These are phyloP conservation scores for Scalopus aquaticus DNA, from an alignment of 2,113 vertebrate genomes.

Conservation along the genomic window DNA sequence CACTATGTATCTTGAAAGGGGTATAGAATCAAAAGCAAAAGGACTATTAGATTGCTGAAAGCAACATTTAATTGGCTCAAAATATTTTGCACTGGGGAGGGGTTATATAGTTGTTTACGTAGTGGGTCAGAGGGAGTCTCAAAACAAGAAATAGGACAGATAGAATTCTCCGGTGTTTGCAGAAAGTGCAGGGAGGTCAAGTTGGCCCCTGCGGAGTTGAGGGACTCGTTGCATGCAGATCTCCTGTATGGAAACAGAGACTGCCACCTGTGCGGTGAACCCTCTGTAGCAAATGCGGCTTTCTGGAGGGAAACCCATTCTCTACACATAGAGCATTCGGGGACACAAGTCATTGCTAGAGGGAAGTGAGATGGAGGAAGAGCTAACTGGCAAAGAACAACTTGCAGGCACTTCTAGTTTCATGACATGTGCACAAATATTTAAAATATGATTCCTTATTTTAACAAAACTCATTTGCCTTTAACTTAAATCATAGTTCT, in stretches of 20 bases:
- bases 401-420: background rate
- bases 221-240: no score
- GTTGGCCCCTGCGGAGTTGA: background rate
- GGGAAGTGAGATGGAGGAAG: background rate
- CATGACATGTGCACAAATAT: background rate
- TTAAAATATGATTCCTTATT: slow-evolving; percentile 14
- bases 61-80: background rate
- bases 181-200: background rate
- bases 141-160: background rate
- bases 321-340: background rate
- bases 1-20: background rate
- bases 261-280: background rate
- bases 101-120: background rate
- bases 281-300: background rate
- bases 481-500: slow-evolving; percentile 39
- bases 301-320: background rate
- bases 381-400: background rate
- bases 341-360: background rate
- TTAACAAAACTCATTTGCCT: slow-evolving; percentile 36
- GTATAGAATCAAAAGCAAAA: background rate
- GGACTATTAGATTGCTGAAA: background rate
- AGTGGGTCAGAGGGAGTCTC: background rate
- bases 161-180: background rate
- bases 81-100: background rate
- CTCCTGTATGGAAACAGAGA: no score